Evolutionary conservation across 1,140 invertebrate species (phyloP).

Genomic region (Papilio helenus): DNA sequence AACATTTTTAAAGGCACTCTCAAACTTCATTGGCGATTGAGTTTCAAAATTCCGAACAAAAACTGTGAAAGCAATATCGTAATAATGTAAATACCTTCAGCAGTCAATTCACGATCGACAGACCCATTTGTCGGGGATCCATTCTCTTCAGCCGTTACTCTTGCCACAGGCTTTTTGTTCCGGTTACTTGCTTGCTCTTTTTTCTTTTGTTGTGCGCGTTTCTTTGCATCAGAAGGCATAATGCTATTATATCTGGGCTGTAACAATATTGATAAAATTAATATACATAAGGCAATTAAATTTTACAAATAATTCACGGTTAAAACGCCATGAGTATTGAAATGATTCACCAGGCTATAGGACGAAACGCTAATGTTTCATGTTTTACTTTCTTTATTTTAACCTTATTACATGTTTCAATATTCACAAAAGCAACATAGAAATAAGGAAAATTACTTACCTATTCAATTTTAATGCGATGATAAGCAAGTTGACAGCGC

Average conservation of each 20-base stretch:
- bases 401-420: not conserved
- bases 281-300: slow-evolving; percentile 6
- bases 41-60: not conserved
- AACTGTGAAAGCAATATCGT: not conserved
- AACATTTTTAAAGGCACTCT: not conserved
- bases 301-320: not conserved
- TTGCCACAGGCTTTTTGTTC: slow-evolving; percentile 85
- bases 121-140: slow-evolving; percentile 78
- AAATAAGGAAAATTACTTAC: slow-evolving; percentile 46
- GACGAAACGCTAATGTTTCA: not conserved
- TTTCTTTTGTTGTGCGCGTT: slow-evolving; percentile 98
- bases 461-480: slow-evolving; percentile 60
- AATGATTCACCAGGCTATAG: not conserved
- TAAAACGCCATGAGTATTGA: not conserved
- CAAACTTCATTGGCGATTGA: not conserved
- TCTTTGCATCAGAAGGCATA: slow-evolving; percentile 99
- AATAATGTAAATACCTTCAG: slow-evolving; percentile 74
- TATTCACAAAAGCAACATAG: not conserved
- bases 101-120: slow-evolving; percentile 79
- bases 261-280: slow-evolving; percentile 45
- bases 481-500: slow-evolving; percentile 69
- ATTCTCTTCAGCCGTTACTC: slow-evolving; percentile 82
- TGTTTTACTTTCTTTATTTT: not conserved
- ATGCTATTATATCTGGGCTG: slow-evolving; percentile 53
- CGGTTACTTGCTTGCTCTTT: slow-evolving; percentile 95